These are phyloP conservation scores for Anguilla rostrata DNA, from an alignment of 2,113 vertebrate genomes.

Conservation along the genomic window DNA sequence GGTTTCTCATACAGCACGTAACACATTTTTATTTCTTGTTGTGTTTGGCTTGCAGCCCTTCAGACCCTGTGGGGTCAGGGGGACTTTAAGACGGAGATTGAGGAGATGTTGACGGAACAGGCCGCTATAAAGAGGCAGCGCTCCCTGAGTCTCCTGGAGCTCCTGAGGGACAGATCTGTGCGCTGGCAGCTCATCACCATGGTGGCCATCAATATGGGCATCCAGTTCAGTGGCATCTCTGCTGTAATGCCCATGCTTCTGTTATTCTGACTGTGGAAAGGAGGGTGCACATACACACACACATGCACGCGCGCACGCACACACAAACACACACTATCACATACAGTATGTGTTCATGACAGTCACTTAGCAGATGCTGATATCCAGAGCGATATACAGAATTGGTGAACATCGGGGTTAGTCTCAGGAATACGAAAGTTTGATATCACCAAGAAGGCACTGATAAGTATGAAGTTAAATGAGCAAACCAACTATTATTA, in stretches of 20 bases:
- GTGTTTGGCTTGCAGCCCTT: constrained; percentile 53
- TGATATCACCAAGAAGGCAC: no score
- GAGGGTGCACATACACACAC: not conserved
- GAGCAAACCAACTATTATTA: no score
- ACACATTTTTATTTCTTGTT: not conserved
- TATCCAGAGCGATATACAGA: no score
- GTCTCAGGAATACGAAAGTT: no score
- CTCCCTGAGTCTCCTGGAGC: constrained; percentile 58
- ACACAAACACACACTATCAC: not conserved
- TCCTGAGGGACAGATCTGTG: constrained; percentile 61
- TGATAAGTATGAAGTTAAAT: no score
- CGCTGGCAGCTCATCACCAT: constrained; percentile 75
- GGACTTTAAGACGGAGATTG: constrained; percentile 67
- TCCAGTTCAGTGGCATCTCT: constrained; percentile 77
- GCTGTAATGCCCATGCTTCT: constrained; percentile 63
- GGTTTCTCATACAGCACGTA: not conserved
- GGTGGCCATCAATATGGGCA: constrained; percentile 61
- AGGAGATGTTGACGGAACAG: constrained; percentile 79
- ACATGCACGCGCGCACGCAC: not conserved
- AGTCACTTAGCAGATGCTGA: no score
- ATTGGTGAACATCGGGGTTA: no score
- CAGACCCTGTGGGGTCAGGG: constrained; percentile 70
- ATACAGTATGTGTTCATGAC: no score
- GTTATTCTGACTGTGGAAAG: not conserved
- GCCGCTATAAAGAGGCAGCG: constrained; percentile 53